These are phyloP conservation scores for Acheta domesticus DNA, from an alignment of 2,888 invertebrate genomes.

Conservation along the genomic window DNA sequence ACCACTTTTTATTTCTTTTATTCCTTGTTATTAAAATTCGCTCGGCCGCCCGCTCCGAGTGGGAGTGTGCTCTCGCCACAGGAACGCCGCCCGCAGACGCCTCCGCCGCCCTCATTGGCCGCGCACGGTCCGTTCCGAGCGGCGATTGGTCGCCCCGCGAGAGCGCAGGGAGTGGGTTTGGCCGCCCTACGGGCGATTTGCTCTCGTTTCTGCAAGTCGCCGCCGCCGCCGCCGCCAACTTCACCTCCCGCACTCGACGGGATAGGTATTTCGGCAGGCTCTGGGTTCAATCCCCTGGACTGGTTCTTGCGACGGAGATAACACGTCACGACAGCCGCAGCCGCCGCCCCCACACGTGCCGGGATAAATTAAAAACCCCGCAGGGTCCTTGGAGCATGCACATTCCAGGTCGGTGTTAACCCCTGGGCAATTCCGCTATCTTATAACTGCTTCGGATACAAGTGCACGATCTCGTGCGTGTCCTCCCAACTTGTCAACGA, in stretches of 20 bases:
- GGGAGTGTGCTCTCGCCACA: not conserved
- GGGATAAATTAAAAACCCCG: not conserved
- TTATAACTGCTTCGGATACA: no score
- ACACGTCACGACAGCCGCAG: not conserved
- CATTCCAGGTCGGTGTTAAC: no score
- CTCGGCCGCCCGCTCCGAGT: not conserved
- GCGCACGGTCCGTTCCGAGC: no score
- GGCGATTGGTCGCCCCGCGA: not conserved
- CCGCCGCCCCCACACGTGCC: not conserved
- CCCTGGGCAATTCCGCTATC: no score
- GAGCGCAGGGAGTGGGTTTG: not conserved
- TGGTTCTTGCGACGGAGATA: not conserved
- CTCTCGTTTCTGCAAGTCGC: not conserved
- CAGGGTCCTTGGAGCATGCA: no score
- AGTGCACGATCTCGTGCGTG: no score
- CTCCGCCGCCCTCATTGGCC: not conserved
- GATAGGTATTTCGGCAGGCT: conserved; percentile 18
- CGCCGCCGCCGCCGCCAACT: not conserved
- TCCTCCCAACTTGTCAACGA: no score
- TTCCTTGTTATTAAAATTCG: conserved; percentile 18
- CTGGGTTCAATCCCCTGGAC: conserved; percentile 2
- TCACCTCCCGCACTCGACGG: not conserved
- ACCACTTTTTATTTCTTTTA: not conserved
- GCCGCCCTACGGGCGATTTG: not conserved
- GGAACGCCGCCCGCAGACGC: not conserved